A percentile compares a stretch with the other conserved stretches of the same genome.
Conservation (phyloP, 2,888 invertebrate species). For the Diarsia rubi region DNA sequence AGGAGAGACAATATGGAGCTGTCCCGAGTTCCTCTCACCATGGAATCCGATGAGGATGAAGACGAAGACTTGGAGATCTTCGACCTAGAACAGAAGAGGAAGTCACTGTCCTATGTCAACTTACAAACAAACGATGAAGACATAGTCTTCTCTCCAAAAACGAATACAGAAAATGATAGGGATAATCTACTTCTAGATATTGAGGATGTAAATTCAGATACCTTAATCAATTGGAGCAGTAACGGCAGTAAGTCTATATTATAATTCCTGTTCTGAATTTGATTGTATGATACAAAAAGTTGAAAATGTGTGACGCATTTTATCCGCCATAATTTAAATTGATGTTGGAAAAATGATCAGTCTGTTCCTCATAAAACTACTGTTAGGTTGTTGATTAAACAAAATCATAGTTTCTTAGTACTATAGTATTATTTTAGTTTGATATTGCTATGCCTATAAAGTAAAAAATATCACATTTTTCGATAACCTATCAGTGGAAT, state of each 20-base stretch:
- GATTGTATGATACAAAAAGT: constrained; percentile 32
- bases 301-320: constrained; percentile 50
- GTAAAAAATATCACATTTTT: constrained; percentile 40
- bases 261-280: constrained; percentile 70
- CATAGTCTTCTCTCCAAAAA: constrained; percentile 76
- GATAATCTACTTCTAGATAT: constrained; percentile 86
- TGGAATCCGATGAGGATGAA: constrained; percentile 89
- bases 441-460: constrained; percentile 38
- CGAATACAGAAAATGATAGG: constrained; percentile 72
- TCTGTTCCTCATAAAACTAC: constrained; percentile 33
- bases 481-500: constrained; percentile 50
- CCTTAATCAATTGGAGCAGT: constrained; percentile 85
- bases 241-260: constrained; percentile 85
- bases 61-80: constrained; percentile 89
- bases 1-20: constrained; percentile 85
- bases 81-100: constrained; percentile 86
- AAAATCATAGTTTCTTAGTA: constrained; percentile 39
- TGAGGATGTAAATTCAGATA: constrained; percentile 82
- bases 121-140: constrained; percentile 85
- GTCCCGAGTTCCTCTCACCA: constrained; percentile 85
- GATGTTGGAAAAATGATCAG: constrained; percentile 41
- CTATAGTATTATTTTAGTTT: constrained; percentile 50
- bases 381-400: constrained; percentile 46
- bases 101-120: constrained; percentile 86
- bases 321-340: constrained; percentile 61